Conservation (phyloP, 2,113 vertebrate species). For the Siniperca knerii region DNA sequence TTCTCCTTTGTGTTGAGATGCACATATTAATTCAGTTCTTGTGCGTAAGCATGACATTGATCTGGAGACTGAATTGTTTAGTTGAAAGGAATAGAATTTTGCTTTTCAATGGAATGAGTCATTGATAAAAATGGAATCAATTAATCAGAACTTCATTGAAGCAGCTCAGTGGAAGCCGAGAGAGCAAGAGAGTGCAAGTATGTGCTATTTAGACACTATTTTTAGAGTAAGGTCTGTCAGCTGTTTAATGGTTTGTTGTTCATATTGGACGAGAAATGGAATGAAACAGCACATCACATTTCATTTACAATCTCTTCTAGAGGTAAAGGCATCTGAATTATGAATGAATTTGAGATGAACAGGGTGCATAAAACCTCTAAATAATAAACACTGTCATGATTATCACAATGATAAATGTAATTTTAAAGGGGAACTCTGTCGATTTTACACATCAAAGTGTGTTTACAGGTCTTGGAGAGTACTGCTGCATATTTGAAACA, state of each 20-base stretch:
- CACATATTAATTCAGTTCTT: constrained; percentile 26
- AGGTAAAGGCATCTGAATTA: constrained; percentile 29
- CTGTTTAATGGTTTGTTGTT: constrained; percentile 25
- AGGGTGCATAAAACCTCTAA: neutral
- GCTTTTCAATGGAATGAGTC: constrained; percentile 55
- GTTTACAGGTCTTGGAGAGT: neutral
- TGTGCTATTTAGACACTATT: constrained; percentile 36
- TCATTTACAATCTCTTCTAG: constrained; percentile 9
- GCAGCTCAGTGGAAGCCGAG: constrained; percentile 16
- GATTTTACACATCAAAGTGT: too few relatives aligned
- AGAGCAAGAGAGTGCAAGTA: neutral
- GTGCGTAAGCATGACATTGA: constrained; percentile 32
- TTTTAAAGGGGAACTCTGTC: neutral
- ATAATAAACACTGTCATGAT: neutral
- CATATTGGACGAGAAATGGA: neutral
- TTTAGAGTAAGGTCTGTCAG: constrained; percentile 20
- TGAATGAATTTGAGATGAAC: neutral
- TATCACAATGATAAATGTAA: neutral
- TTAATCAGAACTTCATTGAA: constrained; percentile 54
- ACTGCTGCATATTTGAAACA: neutral
- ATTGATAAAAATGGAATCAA: constrained; percentile 53
- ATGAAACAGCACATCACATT: constrained; percentile 5
- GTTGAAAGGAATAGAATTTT: constrained; percentile 40
- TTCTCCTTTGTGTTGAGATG: constrained; percentile 33
- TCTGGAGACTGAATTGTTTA: constrained; percentile 38